Conservation (phyloP, 1,140 invertebrate genomes). For the Trichogramma pretiosum region DNA sequence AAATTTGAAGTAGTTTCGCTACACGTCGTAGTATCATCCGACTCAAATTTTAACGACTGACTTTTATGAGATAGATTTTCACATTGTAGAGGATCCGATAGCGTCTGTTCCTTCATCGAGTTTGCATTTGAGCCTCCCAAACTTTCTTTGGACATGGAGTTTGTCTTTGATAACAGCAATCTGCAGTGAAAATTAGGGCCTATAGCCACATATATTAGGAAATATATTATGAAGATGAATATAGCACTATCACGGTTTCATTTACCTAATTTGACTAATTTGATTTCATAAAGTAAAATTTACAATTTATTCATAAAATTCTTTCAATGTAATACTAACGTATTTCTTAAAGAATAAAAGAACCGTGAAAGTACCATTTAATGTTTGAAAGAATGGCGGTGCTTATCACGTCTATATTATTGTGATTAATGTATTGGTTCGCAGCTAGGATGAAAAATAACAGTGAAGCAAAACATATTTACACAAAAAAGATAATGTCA, state of each 20-base stretch:
- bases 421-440: too few relatives aligned
- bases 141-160: slow-evolving; percentile 31
- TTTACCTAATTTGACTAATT: not conserved
- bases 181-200: slow-evolving; percentile 45
- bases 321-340: not conserved
- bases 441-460: too few relatives aligned
- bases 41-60: slow-evolving; percentile 35
- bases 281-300: not conserved
- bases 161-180: slow-evolving; percentile 39
- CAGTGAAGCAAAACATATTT: too few relatives aligned
- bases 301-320: not conserved
- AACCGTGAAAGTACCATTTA: slow-evolving; percentile 39
- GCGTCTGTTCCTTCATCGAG: slow-evolving; percentile 17
- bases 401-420: too few relatives aligned
- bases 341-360: not conserved
- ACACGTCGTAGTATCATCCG: slow-evolving; percentile 39
- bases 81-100: not conserved
- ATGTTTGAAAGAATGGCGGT: slow-evolving; percentile 30
- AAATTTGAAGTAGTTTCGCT: slow-evolving; percentile 39
- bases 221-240: slow-evolving; percentile 43
- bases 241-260: slow-evolving; percentile 38
- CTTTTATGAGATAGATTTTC: not conserved
- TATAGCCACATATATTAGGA: slow-evolving; percentile 46
- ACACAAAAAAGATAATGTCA: too few relatives aligned
- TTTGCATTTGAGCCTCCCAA: slow-evolving; percentile 25